Evolutionary conservation across 1,140 invertebrate genomes (phyloP).

Genomic region (Brachionus rubens): DNA sequence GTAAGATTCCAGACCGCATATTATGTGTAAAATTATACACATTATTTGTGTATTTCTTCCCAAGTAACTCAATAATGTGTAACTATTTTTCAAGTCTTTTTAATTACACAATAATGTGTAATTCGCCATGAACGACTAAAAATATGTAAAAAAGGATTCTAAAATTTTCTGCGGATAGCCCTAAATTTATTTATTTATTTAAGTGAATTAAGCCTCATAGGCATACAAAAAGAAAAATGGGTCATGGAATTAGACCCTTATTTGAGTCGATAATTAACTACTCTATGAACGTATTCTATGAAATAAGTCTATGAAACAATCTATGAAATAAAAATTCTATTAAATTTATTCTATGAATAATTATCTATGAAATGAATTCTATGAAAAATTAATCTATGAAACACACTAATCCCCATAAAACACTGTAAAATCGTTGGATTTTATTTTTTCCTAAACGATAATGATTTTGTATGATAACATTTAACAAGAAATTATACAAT

Average conservation of each 20-base stretch:
- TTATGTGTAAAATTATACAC: too few relatives aligned
- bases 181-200: too few relatives aligned
- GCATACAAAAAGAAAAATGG: too few relatives aligned
- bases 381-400: constrained; percentile 1
- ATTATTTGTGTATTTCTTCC: too few relatives aligned
- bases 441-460: constrained; percentile 50
- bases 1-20: too few relatives aligned
- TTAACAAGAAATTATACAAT: constrained; percentile 73
- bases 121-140: too few relatives aligned
- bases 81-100: too few relatives aligned
- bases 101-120: too few relatives aligned
- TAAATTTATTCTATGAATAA: neutral
- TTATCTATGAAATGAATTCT: neutral
- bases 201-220: too few relatives aligned
- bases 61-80: too few relatives aligned
- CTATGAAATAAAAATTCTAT: neutral
- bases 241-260: neutral
- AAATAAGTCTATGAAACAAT: neutral
- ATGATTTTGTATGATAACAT: constrained; percentile 72
- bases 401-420: constrained; percentile 63
- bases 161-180: too few relatives aligned
- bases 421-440: constrained; percentile 50
- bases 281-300: neutral
- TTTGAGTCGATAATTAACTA: neutral
- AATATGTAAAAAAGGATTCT: too few relatives aligned